Conservation (phyloP, 2,113 vertebrate genomes). For the Chauna torquata region DNA sequence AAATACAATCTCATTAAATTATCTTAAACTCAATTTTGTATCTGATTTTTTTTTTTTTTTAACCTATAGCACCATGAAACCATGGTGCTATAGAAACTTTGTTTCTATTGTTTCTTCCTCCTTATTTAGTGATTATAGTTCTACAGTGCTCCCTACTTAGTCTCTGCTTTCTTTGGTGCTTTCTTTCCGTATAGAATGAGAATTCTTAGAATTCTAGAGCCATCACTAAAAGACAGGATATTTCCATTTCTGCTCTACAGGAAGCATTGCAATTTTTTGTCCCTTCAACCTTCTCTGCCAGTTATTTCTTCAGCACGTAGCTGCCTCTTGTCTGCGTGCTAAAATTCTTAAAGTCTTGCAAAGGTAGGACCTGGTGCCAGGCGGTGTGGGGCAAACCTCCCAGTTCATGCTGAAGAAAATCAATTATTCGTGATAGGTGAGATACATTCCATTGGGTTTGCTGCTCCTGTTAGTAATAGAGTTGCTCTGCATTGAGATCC, state of each 20-base stretch:
- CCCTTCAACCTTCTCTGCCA: slow-evolving; percentile 9
- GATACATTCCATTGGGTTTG: background rate
- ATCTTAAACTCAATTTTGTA: background rate
- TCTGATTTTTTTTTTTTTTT: background rate
- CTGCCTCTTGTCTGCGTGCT: background rate
- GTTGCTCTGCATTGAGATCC: background rate
- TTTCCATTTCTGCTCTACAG: background rate
- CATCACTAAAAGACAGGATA: background rate
- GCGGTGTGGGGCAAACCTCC: background rate
- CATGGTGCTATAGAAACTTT: background rate
- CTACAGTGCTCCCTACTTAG: background rate
- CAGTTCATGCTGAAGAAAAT: slow-evolving; percentile 10
- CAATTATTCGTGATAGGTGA: slow-evolving; percentile 21
- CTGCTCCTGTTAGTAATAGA: background rate
- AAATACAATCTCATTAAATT: background rate
- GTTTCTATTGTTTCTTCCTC: background rate
- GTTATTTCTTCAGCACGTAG: slow-evolving; percentile 17
- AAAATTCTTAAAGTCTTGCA: background rate
- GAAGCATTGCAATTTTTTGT: background rate
- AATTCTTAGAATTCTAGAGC: background rate
- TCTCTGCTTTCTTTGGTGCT: background rate
- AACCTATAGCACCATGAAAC: background rate
- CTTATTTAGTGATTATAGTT: background rate
- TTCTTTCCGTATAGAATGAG: background rate
- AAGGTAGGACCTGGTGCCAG: background rate